Conservation (phyloP, 92 coral and sea anemone genomes). For the Pocillopora grandis region DNA sequence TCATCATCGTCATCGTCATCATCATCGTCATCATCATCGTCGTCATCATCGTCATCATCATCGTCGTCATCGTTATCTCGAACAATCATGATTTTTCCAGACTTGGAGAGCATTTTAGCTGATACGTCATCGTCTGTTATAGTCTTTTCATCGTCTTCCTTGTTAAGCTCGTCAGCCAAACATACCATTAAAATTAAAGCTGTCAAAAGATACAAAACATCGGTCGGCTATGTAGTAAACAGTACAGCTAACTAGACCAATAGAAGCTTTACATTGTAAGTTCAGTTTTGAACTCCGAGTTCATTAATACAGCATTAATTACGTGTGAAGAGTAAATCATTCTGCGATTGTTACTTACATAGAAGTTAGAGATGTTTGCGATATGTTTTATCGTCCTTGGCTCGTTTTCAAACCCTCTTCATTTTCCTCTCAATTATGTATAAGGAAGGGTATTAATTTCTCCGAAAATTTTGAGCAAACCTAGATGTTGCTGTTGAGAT, state of each 20-base stretch:
- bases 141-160: conserved; percentile 18
- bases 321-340: background rate
- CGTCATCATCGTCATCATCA: background rate
- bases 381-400: too few species aligned
- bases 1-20: conserved; percentile 12
- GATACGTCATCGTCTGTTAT: conserved; percentile 26
- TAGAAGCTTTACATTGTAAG: background rate
- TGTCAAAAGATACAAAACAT: background rate
- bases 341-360: background rate
- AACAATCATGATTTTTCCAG: conserved; percentile 36
- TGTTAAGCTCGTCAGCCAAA: conserved; percentile 24
- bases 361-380: too few species aligned
- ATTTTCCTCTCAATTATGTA: too few species aligned
- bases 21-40: background rate
- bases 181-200: conserved; percentile 17
- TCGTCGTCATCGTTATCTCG: background rate
- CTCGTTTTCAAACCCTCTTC: too few species aligned
- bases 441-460: too few species aligned
- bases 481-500: too few species aligned
- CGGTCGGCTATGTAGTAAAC: background rate
- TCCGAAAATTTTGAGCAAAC: too few species aligned
- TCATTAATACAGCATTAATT: background rate
- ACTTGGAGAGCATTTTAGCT: conserved; percentile 8
- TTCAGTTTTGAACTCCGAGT: background rate
- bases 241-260: background rate